These are phyloP conservation scores for Erynnis tages DNA, from an alignment of 2,888 invertebrate genomes.

Conservation along the genomic window DNA sequence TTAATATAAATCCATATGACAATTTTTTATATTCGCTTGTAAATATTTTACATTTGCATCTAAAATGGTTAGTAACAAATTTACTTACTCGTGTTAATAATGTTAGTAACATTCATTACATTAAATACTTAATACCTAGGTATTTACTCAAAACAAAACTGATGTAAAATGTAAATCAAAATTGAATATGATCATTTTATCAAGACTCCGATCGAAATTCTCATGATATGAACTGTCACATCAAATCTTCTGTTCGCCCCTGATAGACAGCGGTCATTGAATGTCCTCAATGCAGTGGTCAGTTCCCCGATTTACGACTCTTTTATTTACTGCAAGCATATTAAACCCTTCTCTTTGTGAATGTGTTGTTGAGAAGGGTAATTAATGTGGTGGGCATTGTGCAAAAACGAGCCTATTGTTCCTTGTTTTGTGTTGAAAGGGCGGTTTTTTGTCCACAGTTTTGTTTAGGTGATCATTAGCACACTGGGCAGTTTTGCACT, in stretches of 20 bases:
- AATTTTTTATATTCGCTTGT: too few species aligned
- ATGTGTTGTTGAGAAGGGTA: constrained; percentile 65
- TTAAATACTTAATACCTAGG: too few species aligned
- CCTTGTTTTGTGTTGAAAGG: constrained; percentile 44
- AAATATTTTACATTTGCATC: too few species aligned
- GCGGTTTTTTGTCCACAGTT: constrained; percentile 55
- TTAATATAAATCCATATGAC: too few species aligned
- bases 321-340: constrained; percentile 77
- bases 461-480: constrained; percentile 74
- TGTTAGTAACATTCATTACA: too few species aligned
- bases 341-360: constrained; percentile 70
- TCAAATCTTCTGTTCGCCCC: constrained; percentile 50
- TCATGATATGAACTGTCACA: constrained; percentile 46
- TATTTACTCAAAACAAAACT: neutral
- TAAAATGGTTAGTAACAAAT: too few species aligned
- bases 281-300: constrained; percentile 57
- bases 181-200: neutral
- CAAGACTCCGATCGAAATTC: constrained; percentile 17
- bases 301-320: constrained; percentile 57
- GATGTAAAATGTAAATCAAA: neutral
- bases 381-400: constrained; percentile 76
- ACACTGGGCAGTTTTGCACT: constrained; percentile 70
- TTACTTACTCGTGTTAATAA: too few species aligned
- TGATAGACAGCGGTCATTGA: constrained; percentile 46
- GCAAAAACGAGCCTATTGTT: constrained; percentile 69